A percentile compares a stretch with the other conserved stretches of the same genome.
Conservation (phyloP, 2,113 vertebrate genomes). For the Myanophis thanlyinensis region DNA sequence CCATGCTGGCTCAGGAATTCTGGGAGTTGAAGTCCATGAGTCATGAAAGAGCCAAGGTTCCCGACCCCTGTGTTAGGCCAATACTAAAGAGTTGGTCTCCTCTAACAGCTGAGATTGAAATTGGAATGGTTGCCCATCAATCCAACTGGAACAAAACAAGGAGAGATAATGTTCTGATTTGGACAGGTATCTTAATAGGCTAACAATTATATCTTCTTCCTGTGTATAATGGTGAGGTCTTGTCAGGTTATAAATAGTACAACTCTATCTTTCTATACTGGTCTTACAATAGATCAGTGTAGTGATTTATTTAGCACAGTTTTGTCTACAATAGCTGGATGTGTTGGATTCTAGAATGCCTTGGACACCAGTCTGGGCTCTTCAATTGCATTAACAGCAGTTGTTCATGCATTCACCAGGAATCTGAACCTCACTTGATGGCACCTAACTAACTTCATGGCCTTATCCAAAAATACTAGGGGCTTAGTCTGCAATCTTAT, state of each 20-base stretch:
- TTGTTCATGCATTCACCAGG: neutral
- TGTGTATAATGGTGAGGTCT: neutral
- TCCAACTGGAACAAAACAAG: neutral
- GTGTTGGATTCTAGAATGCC: neutral
- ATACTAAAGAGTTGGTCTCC: neutral
- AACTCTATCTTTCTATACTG: neutral
- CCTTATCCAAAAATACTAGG: neutral
- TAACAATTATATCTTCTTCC: neutral
- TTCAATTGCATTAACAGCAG: neutral
- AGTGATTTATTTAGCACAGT: neutral
- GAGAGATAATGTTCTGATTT: neutral
- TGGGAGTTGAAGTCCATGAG: no score
- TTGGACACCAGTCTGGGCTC: neutral
- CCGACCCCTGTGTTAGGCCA: no score
- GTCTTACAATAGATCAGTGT: neutral
- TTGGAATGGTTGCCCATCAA: no score
- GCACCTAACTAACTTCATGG: neutral
- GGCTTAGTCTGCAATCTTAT: neutral
- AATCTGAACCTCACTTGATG: neutral
- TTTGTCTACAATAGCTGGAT: neutral
- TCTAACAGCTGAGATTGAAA: neutral
- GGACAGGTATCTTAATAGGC: neutral
- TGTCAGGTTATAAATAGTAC: neutral
- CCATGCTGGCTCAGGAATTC: no score
- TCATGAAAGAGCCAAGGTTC: no score